Evolutionary conservation across 2,113 vertebrate species (phyloP).

Genomic region (Fulmarus glacialis): DNA sequence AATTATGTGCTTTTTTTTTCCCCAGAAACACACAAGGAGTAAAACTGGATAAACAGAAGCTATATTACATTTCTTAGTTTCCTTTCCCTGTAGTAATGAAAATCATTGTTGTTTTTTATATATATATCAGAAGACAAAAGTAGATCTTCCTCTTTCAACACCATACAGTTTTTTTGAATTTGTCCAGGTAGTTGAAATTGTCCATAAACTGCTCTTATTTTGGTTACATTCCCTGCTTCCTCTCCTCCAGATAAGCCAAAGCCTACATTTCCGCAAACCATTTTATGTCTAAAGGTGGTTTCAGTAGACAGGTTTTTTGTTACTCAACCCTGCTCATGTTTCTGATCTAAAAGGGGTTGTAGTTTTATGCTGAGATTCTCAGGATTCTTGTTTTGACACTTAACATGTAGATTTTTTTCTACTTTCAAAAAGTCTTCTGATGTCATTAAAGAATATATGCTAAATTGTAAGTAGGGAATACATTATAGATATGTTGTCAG

Average conservation of each 20-base stretch:
- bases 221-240: neutral
- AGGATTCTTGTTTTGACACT: neutral
- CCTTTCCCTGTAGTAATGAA: neutral
- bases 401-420: neutral
- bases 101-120: fast-evolving
- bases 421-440: neutral
- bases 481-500: neutral
- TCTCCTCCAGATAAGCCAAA: neutral
- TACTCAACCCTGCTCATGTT: neutral
- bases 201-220: neutral
- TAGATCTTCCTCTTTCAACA: neutral
- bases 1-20: neutral
- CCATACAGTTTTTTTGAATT: fast-evolving
- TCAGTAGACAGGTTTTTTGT: neutral
- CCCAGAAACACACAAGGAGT: neutral
- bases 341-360: neutral
- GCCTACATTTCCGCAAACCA: neutral
- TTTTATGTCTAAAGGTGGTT: neutral
- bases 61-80: neutral
- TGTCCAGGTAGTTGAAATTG: neutral
- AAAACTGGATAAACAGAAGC: neutral
- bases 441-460: neutral
- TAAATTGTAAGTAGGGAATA: neutral
- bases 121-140: neutral
- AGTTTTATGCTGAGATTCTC: neutral